A percentile compares a stretch with the other conserved stretches of the same genome.
These are phyloP conservation scores for Quiscalus mexicanus DNA, from an alignment of 2,113 vertebrate species.

Conservation along the genomic window DNA sequence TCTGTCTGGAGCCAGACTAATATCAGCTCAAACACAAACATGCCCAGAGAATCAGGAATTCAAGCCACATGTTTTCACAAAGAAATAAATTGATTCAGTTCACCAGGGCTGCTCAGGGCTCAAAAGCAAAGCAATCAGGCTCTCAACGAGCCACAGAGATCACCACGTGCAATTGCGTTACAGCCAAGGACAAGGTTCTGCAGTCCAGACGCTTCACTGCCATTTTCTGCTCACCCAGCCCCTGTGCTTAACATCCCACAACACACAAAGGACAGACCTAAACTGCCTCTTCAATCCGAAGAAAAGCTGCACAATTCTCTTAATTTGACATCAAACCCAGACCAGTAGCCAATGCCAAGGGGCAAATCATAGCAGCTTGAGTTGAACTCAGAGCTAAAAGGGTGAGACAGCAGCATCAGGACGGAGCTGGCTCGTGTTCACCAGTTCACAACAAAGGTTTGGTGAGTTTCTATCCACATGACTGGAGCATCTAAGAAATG, in stretches of 20 bases:
- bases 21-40: not conserved
- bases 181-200: not conserved
- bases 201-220: rapidly evolving
- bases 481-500: not conserved
- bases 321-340: not conserved
- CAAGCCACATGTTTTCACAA: not conserved
- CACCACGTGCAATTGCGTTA: not conserved
- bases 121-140: not conserved
- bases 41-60: not conserved
- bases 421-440: not conserved
- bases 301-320: not conserved
- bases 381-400: not conserved
- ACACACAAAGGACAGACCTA: not conserved
- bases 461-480: not conserved
- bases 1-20: not conserved
- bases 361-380: not conserved
- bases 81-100: constrained; percentile 1
- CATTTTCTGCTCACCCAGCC: not conserved
- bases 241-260: not conserved
- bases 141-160: not conserved
- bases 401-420: not conserved
- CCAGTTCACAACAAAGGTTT: not conserved
- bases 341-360: not conserved
- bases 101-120: not conserved
- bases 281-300: not conserved